These are phyloP conservation scores for Halcyon senegalensis DNA, from an alignment of 2,113 vertebrate genomes.

Conservation along the genomic window DNA sequence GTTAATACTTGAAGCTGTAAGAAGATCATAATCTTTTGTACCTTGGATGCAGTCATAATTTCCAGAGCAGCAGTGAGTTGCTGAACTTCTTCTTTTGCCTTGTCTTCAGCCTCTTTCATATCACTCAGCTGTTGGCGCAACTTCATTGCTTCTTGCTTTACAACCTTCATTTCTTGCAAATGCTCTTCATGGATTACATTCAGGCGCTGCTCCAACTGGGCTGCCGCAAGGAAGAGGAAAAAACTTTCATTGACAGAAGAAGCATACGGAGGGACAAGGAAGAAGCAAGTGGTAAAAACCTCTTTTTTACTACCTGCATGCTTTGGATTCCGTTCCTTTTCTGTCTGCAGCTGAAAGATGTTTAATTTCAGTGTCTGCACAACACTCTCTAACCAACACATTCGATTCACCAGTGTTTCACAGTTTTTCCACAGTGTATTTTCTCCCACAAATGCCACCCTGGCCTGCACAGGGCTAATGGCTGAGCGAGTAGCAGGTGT, in stretches of 20 bases:
- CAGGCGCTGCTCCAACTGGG: slow-evolving; percentile 67
- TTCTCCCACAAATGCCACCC: slow-evolving; percentile 16
- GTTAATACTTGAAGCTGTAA: not conserved
- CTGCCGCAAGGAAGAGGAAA: slow-evolving; percentile 22
- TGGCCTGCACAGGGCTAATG: slow-evolving; percentile 48
- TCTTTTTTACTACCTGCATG: slow-evolving; percentile 27
- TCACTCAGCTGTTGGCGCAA: slow-evolving; percentile 65
- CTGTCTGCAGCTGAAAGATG: slow-evolving; percentile 70
- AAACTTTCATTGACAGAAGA: not conserved
- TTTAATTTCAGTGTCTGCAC: slow-evolving; percentile 78
- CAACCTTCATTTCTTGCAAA: slow-evolving; percentile 65
- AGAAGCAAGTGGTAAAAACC: not conserved
- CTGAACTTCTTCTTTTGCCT: slow-evolving; percentile 60
- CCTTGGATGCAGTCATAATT: slow-evolving; percentile 69
- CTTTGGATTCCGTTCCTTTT: slow-evolving; percentile 72
- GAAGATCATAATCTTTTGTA: not conserved
- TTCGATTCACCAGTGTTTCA: slow-evolving; percentile 70
- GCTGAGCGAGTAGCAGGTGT: not conserved
- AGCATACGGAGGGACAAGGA: not conserved
- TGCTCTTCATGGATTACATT: slow-evolving; percentile 63
- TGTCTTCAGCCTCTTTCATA: slow-evolving; percentile 69
- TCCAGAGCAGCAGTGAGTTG: slow-evolving; percentile 72
- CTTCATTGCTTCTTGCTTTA: slow-evolving; percentile 64
- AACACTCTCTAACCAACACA: slow-evolving; percentile 72
- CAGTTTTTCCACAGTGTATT: slow-evolving; percentile 67